phyloP scores from a whole-genome alignment of 2,113 vertebrate species.

The Prinia subflava region DNA sequence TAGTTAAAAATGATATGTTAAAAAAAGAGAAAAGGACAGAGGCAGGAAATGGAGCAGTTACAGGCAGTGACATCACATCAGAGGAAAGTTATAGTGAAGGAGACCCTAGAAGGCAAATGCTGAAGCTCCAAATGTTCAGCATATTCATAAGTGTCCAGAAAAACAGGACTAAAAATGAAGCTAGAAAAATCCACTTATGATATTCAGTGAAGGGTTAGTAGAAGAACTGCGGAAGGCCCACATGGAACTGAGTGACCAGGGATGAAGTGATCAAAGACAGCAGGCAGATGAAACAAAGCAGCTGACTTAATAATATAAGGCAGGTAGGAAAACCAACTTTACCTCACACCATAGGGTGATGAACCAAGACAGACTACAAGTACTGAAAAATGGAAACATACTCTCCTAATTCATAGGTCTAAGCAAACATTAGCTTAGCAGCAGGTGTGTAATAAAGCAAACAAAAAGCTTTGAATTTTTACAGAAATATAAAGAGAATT shows the following conservation, averaged over 20 bases:
- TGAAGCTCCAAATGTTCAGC: background rate
- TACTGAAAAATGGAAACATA: background rate
- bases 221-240: background rate
- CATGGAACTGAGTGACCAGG: background rate
- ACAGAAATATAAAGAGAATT: background rate
- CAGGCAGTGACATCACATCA: background rate
- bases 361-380: background rate
- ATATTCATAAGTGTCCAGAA: background rate
- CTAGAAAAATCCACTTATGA: background rate
- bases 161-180: background rate
- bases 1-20: background rate
- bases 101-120: background rate
- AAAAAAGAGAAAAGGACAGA: background rate
- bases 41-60: background rate
- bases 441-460: background rate
- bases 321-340: background rate
- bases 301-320: background rate
- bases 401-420: background rate
- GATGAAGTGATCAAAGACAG: background rate
- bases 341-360: background rate
- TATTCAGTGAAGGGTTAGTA: background rate
- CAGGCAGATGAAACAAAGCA: background rate
- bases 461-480: background rate
- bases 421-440: background rate
- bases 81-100: background rate